phyloP scores from a whole-genome alignment of 2,797 vertebrate genomes.

The Allobates femoralis region DNA sequence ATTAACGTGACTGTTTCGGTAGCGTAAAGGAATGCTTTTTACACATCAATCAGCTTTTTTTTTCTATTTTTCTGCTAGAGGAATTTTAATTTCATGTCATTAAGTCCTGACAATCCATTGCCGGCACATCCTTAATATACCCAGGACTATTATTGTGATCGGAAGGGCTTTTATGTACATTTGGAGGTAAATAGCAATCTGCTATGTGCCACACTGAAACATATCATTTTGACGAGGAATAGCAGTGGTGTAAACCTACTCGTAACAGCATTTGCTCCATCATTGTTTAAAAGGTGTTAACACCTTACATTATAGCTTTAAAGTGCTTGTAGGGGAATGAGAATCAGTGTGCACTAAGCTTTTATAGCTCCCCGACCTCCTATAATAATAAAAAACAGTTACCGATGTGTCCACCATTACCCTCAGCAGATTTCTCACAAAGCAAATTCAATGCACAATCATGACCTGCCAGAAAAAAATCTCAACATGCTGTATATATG shows the following conservation, averaged over 20 bases:
- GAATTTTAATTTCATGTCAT: constrained; percentile 24
- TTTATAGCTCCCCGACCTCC: background rate
- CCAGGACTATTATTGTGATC: background rate
- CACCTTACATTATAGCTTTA: background rate
- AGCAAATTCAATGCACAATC: too few species aligned
- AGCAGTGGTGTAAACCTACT: background rate
- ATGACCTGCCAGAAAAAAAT: too few species aligned
- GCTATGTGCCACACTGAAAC: background rate
- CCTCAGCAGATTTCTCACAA: too few species aligned
- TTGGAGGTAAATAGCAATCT: constrained; percentile 24
- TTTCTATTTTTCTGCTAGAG: background rate
- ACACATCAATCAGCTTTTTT: constrained; percentile 31
- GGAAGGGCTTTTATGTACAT: constrained; percentile 21
- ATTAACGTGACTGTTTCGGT: constrained; percentile 3
- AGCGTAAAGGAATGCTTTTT: background rate
- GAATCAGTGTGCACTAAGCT: background rate
- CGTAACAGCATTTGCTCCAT: background rate
- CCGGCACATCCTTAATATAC: constrained; percentile 15
- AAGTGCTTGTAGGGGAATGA: background rate
- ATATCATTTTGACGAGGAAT: constrained; percentile 8
- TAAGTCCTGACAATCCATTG: constrained; percentile 18
- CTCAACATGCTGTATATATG: too few species aligned
- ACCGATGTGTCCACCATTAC: too few species aligned
- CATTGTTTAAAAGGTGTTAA: constrained; percentile 9
- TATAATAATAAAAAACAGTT: background rate